These are phyloP conservation scores for Drosophila virilis DNA, from an alignment of 1,140 invertebrate species.

Conservation along the genomic window DNA sequence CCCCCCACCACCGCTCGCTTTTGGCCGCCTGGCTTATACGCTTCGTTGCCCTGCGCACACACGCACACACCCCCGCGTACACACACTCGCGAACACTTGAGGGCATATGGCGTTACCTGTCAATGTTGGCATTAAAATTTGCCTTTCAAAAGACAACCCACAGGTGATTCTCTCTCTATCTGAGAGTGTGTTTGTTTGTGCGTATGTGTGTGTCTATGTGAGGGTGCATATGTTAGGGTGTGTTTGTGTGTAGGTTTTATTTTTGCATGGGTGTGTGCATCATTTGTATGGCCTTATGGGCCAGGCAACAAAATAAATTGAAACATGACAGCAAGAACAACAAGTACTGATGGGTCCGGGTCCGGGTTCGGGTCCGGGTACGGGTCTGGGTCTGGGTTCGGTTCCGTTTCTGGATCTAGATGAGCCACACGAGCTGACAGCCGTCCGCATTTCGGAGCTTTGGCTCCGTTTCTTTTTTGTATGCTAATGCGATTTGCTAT, in stretches of 20 bases:
- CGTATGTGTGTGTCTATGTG: constrained; percentile 4
- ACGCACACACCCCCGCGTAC: constrained; percentile 8
- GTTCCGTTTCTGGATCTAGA: background rate
- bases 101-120: constrained; percentile 58
- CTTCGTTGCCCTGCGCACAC: constrained; percentile 57
- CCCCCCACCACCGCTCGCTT: background rate
- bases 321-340: constrained; percentile 35
- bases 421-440: constrained; percentile 12
- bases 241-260: no score
- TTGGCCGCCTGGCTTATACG: constrained; percentile 57
- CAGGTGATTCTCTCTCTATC: constrained; percentile 7
- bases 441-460: constrained; percentile 24
- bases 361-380: background rate
- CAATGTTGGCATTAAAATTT: constrained; percentile 82
- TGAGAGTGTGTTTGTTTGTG: background rate
- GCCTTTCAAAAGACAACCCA: constrained; percentile 66
- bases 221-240: background rate
- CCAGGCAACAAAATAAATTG: constrained; percentile 24
- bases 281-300: constrained; percentile 23
- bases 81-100: constrained; percentile 9
- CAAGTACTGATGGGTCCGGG: background rate
- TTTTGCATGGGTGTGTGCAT: no score
- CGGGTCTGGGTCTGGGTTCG: background rate
- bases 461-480: constrained; percentile 16
- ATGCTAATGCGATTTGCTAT: background rate